phyloP scores from a whole-genome alignment of 2,113 vertebrate species.

The Alethe castanea region DNA sequence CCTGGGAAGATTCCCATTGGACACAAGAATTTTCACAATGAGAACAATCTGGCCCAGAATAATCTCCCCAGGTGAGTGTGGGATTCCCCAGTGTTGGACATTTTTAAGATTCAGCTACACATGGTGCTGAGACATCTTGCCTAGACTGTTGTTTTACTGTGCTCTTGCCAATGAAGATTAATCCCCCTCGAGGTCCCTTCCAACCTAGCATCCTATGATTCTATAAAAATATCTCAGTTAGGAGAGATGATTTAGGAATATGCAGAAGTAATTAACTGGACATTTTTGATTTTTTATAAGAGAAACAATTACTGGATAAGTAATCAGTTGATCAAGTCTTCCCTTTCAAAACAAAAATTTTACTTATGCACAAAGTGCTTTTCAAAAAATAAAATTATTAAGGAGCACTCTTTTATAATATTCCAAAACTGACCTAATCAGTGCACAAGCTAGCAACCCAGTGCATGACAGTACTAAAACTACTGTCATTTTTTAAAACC shows the following conservation, averaged over 20 bases:
- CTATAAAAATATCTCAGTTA: not conserved
- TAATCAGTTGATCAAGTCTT: not conserved
- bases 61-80: not conserved
- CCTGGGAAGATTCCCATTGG: not conserved
- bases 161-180: not conserved
- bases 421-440: not conserved
- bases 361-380: not conserved
- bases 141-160: not conserved
- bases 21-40: not conserved
- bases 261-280: not conserved
- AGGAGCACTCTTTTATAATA: not conserved
- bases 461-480: not conserved
- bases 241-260: not conserved
- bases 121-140: not conserved
- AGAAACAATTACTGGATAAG: not conserved
- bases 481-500: not conserved
- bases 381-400: not conserved
- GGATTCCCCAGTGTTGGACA: accelerated
- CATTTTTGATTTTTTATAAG: not conserved
- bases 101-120: not conserved
- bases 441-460: not conserved
- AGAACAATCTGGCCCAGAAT: not conserved
- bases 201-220: not conserved
- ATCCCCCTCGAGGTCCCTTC: not conserved
- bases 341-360: not conserved